Evolutionary conservation across 2,888 invertebrate species (phyloP).

Genomic region (Invenusta paracnida): DNA sequence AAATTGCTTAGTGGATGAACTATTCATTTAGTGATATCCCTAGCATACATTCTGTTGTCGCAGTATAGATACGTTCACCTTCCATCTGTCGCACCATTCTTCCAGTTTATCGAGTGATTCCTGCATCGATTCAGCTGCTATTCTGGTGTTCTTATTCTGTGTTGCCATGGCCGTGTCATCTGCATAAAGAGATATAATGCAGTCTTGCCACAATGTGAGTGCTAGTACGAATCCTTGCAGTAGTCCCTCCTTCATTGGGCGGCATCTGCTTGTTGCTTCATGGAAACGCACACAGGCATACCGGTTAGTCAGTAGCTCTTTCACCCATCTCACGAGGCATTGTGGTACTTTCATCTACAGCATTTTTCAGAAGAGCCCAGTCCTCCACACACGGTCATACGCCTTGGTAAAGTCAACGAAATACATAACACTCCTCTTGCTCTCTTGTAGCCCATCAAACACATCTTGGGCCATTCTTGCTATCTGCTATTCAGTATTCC

Average conservation of each 20-base stretch:
- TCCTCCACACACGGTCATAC: background rate
- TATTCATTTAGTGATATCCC: no score
- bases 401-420: background rate
- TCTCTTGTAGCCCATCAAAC: background rate
- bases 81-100: background rate
- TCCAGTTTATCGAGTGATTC: background rate
- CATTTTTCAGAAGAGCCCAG: background rate
- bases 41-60: background rate
- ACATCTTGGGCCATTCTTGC: background rate
- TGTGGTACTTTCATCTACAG: background rate
- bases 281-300: background rate
- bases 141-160: background rate
- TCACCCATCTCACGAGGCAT: background rate
- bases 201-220: background rate
- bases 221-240: background rate
- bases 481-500: no score
- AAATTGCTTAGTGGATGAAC: no score
- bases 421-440: background rate
- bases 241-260: background rate
- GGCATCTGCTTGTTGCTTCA: background rate
- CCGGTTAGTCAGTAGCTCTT: background rate
- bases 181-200: background rate
- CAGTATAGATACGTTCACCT: background rate
- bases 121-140: background rate
- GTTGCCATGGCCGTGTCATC: background rate